These are phyloP conservation scores for Meteorus sp. DNA, from an alignment of 1,140 invertebrate genomes.

Conservation along the genomic window DNA sequence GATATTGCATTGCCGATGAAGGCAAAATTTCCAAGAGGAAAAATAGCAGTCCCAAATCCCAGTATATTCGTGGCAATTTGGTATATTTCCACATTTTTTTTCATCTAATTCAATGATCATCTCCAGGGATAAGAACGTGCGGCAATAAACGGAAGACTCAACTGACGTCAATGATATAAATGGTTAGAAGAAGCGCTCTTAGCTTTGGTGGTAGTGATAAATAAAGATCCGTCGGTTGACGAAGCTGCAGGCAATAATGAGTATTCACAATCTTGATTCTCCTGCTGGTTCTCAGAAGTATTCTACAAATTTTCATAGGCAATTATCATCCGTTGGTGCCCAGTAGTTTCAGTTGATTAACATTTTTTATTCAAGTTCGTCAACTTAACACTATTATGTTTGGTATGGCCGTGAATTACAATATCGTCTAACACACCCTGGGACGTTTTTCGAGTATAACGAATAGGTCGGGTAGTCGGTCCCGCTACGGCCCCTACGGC, in stretches of 20 bases:
- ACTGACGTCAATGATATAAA: conserved; percentile 40
- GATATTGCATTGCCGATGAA: too few species aligned
- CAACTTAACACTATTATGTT: too few species aligned
- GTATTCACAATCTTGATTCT: too few species aligned
- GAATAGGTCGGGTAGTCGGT: conserved; percentile 45
- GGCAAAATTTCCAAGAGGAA: too few species aligned
- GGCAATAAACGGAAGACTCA: conserved; percentile 45
- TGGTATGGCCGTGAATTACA: conserved; percentile 40
- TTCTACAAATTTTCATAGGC: too few species aligned
- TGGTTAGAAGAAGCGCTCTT: conserved; percentile 42
- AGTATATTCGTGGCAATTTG: not conserved
- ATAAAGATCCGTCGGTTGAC: conserved; percentile 58
- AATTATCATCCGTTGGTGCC: too few species aligned
- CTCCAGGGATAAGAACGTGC: conserved; percentile 11
- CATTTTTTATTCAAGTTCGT: too few species aligned
- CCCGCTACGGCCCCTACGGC: conserved; percentile 47
- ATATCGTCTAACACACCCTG: conserved; percentile 36
- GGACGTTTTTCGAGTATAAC: conserved; percentile 47
- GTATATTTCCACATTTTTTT: not conserved
- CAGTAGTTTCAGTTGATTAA: too few species aligned
- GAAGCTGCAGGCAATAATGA: conserved; percentile 53
- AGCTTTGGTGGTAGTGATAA: conserved; percentile 51
- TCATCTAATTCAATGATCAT: not conserved
- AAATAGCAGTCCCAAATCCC: too few species aligned
- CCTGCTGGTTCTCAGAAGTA: too few species aligned